A percentile compares a stretch with the other conserved stretches of the same genome.
These are phyloP conservation scores for Ligdia adustata DNA, from an alignment of 2,888 invertebrate species.

Conservation along the genomic window DNA sequence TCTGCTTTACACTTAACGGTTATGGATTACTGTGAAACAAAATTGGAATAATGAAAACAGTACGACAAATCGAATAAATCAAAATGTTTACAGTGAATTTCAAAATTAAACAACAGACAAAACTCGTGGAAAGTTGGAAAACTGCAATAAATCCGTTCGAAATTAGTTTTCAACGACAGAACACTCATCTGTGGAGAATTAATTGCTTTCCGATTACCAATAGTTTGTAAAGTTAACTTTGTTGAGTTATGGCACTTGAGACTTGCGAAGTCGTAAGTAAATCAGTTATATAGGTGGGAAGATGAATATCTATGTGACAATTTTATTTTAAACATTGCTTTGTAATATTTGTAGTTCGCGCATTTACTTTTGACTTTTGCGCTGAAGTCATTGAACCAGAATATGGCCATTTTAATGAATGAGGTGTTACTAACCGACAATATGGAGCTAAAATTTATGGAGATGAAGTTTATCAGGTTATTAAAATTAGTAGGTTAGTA, in stretches of 20 bases:
- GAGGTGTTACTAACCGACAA: too few relatives aligned
- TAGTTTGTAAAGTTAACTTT: constrained; percentile 59
- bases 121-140: constrained; percentile 44
- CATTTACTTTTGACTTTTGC: too few relatives aligned
- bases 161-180: constrained; percentile 68
- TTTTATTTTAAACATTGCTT: too few relatives aligned
- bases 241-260: constrained; percentile 60
- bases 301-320: too few relatives aligned
- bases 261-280: constrained; percentile 46
- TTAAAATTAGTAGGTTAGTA: too few relatives aligned
- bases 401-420: too few relatives aligned
- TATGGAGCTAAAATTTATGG: too few relatives aligned
- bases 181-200: constrained; percentile 63
- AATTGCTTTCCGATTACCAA: constrained; percentile 65
- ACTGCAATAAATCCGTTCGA: constrained; percentile 60
- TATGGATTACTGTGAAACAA: constrained; percentile 22
- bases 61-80: constrained; percentile 25
- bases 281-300: background rate
- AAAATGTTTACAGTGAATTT: constrained; percentile 23
- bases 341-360: too few relatives aligned
- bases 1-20: constrained; percentile 17
- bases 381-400: too few relatives aligned
- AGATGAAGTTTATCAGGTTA: too few relatives aligned
- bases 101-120: constrained; percentile 30
- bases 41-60: constrained; percentile 19